A percentile compares a stretch with the other conserved stretches of the same genome.
These are phyloP conservation scores for Amorpha juglandis DNA, from an alignment of 2,888 invertebrate species.

Conservation along the genomic window DNA sequence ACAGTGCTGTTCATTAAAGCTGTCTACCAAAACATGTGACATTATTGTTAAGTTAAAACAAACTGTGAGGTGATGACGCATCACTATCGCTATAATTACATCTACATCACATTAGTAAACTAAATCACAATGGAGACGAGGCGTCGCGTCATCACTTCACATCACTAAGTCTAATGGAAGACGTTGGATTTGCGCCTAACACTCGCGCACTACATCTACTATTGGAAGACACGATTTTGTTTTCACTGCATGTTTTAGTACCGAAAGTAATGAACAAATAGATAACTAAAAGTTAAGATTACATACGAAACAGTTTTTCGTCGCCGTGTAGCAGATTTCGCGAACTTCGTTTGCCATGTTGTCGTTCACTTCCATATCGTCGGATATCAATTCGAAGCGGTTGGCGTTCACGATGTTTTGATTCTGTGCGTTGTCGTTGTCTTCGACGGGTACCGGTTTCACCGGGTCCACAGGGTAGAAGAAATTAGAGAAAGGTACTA, in stretches of 20 bases:
- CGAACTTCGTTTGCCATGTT: slow-evolving; percentile 85
- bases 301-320: slow-evolving; percentile 75
- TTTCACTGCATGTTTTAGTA: slow-evolving; percentile 73
- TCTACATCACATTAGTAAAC: slow-evolving; percentile 51
- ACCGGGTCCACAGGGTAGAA: slow-evolving; percentile 74
- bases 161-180: slow-evolving; percentile 81
- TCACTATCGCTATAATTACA: slow-evolving; percentile 45
- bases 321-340: slow-evolving; percentile 80
- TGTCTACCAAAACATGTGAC: slow-evolving; percentile 82
- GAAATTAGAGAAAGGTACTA: slow-evolving; percentile 72
- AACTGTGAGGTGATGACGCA: slow-evolving; percentile 57
- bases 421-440: slow-evolving; percentile 76
- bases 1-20: slow-evolving; percentile 83
- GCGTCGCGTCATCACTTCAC: slow-evolving; percentile 53
- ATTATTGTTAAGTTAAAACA: slow-evolving; percentile 71
- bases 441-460: slow-evolving; percentile 71
- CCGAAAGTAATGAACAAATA: slow-evolving; percentile 54
- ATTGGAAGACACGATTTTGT: slow-evolving; percentile 83
- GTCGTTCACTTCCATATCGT: slow-evolving; percentile 78
- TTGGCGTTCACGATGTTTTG: slow-evolving; percentile 72
- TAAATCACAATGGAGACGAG: slow-evolving; percentile 51
- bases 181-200: slow-evolving; percentile 60
- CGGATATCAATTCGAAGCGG: slow-evolving; percentile 70
- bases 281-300: slow-evolving; percentile 69
- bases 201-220: slow-evolving; percentile 71